Percentiles rank a stretch among this genome's conserved stretches.
Conservation (phyloP, 1,140 invertebrate species). For the Bombus consobrinus region DNA sequence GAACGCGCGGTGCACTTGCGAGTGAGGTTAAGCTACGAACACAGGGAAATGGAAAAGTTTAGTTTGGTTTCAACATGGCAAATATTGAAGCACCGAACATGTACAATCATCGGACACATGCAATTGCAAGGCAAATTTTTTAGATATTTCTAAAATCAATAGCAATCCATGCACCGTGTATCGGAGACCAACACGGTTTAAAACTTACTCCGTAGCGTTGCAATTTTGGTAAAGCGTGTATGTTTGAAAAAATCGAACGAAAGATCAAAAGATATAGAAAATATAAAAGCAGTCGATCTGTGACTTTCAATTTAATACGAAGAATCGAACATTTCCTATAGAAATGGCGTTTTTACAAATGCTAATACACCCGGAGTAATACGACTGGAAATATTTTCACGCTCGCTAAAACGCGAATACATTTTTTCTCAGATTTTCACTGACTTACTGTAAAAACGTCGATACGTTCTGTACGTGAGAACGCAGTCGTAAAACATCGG, state of each 20-base stretch:
- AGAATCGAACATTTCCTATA: background rate
- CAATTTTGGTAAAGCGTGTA: background rate
- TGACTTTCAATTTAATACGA: background rate
- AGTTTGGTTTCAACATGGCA: background rate
- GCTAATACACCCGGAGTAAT: no score
- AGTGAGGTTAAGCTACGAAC: conserved; percentile 6
- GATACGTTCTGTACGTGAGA: background rate
- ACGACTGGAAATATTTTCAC: background rate
- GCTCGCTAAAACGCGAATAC: background rate
- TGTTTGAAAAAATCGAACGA: background rate
- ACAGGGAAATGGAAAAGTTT: conserved; percentile 6
- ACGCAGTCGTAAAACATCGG: background rate
- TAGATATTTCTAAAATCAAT: background rate
- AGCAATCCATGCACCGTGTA: background rate
- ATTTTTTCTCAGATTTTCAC: background rate
- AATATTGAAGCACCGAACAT: background rate
- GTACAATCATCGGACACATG: background rate
- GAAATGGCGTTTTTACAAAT: background rate
- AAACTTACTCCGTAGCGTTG: background rate
- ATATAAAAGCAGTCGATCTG: background rate
- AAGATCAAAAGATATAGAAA: background rate
- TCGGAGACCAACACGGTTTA: background rate
- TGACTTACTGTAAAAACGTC: conserved; percentile 6
- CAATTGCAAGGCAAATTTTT: background rate
- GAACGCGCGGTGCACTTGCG: background rate